Conservation (phyloP, 2,888 invertebrate species). For the Agonopterix alstromeriana region DNA sequence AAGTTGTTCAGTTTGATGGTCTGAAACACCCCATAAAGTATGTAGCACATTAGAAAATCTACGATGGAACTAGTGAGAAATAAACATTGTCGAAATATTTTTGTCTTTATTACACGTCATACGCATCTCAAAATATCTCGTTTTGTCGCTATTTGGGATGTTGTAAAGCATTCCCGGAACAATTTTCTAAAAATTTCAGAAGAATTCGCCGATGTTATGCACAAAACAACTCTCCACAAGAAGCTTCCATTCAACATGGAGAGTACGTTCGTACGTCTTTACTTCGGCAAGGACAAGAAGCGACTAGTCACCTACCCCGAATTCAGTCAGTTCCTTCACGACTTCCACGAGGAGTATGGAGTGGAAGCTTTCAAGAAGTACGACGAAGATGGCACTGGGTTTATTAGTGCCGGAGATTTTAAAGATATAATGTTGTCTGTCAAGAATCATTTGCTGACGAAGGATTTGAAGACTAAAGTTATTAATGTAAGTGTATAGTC, state of each 20-base stretch:
- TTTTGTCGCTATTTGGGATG: no score
- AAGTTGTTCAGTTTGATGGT: no score
- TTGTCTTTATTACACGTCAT: no score
- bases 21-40: no score
- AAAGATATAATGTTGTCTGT: constrained; percentile 95
- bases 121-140: no score
- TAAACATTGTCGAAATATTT: no score
- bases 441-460: constrained; percentile 95
- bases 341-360: constrained; percentile 99
- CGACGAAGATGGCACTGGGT: constrained; percentile 93
- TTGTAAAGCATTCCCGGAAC: no score
- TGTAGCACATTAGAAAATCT: no score
- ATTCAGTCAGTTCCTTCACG: constrained; percentile 98
- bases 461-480: constrained; percentile 93
- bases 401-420: constrained; percentile 95
- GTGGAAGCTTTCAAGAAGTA: constrained; percentile 96
- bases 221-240: constrained; percentile 92
- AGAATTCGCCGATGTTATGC: constrained; percentile 96
- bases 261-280: constrained; percentile 94
- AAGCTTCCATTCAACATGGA: constrained; percentile 97
- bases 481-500: constrained; percentile 82
- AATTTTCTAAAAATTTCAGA: constrained; percentile 66
- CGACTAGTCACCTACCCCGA: constrained; percentile 94
- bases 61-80: no score
- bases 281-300: constrained; percentile 96